These are phyloP conservation scores for Probosciger aterrimus DNA, from an alignment of 2,113 vertebrate genomes.

Conservation along the genomic window DNA sequence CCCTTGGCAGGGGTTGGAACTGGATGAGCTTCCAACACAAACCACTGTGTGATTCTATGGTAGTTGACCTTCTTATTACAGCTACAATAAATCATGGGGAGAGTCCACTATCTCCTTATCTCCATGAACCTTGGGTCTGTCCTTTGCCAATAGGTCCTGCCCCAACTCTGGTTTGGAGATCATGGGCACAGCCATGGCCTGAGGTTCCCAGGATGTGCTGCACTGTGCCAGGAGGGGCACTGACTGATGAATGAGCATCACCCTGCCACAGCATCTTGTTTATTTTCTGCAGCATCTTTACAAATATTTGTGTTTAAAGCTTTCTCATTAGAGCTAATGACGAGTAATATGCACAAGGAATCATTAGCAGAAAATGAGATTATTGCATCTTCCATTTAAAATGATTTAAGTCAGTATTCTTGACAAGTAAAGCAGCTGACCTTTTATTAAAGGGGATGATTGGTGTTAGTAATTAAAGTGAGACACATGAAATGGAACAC, in stretches of 20 bases:
- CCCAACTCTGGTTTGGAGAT: too few relatives aligned
- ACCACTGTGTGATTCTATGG: neutral
- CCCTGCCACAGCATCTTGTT: neutral
- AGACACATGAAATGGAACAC: neutral
- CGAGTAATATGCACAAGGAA: constrained; percentile 17
- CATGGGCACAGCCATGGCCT: neutral
- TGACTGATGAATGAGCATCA: neutral
- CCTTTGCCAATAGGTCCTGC: fast-evolving
- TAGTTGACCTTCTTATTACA: neutral
- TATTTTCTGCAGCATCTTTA: neutral
- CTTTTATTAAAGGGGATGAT: constrained; percentile 45
- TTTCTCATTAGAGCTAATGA: neutral
- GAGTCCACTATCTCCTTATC: neutral
- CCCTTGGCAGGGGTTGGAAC: neutral
- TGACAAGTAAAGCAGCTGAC: constrained; percentile 38
- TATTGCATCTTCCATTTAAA: constrained; percentile 15
- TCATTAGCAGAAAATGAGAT: constrained; percentile 28
- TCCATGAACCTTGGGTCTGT: neutral
- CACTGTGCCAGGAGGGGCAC: neutral
- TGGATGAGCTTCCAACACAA: neutral
- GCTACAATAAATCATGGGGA: neutral
- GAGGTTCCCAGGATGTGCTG: neutral
- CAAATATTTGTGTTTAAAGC: constrained; percentile 18
- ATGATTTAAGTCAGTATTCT: neutral
- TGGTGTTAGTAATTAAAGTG: constrained; percentile 53